Conservation (phyloP, 2,888 invertebrate genomes). For the Rosalia funebris region DNA sequence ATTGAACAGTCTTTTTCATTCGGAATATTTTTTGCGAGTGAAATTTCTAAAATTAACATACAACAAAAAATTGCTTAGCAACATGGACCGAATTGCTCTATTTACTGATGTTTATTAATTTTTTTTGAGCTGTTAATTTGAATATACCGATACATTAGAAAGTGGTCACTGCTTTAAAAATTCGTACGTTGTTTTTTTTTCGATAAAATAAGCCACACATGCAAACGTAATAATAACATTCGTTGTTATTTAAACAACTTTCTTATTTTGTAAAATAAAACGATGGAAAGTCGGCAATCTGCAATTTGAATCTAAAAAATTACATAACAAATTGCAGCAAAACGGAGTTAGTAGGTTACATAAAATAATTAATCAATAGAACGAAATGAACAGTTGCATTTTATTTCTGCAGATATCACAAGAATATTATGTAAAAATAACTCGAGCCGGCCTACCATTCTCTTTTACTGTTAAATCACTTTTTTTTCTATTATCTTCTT, state of each 20-base stretch:
- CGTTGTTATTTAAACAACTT: conserved; percentile 29
- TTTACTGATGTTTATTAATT: conserved; percentile 9
- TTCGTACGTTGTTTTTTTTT: conserved; percentile 18
- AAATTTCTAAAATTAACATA: conserved; percentile 25
- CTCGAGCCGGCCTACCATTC: conserved; percentile 40
- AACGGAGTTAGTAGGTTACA: conserved; percentile 38
- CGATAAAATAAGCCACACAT: conserved; percentile 20
- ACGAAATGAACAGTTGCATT: conserved; percentile 44
- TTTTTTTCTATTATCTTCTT: conserved; percentile 48
- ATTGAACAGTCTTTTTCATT: background rate
- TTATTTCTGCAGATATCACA: conserved; percentile 29
- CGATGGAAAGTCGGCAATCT: conserved; percentile 28
- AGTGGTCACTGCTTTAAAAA: conserved; percentile 25
- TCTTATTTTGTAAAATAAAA: conserved; percentile 32
- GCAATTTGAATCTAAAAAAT: conserved; percentile 35
- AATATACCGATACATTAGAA: conserved; percentile 30
- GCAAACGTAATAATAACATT: conserved; percentile 21
- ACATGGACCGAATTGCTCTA: background rate
- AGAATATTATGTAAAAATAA: conserved; percentile 44
- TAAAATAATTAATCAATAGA: conserved; percentile 34
- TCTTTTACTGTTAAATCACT: conserved; percentile 49
- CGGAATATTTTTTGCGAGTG: conserved; percentile 11
- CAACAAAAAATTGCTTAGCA: conserved; percentile 17
- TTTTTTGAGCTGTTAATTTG: conserved; percentile 9
- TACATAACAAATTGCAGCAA: conserved; percentile 36